These are phyloP conservation scores for Mythimna albipuncta DNA, from an alignment of 2,888 invertebrate species.

Conservation along the genomic window DNA sequence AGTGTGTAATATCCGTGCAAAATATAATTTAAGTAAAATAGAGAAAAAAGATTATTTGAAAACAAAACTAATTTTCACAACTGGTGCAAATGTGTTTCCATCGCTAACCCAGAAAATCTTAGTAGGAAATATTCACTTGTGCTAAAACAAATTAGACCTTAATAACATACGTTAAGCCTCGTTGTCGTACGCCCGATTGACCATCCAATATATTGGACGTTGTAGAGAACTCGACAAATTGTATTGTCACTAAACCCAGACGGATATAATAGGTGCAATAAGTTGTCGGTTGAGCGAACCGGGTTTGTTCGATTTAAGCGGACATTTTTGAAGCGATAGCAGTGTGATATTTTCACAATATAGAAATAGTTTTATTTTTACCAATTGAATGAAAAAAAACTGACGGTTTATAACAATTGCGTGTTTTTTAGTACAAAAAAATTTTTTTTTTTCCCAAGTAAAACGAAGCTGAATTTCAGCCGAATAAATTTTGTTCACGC, in stretches of 20 bases:
- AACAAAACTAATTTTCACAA: not conserved
- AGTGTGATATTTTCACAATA: too few species aligned
- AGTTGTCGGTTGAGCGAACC: not conserved
- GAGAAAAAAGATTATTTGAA: not conserved
- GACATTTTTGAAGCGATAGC: not conserved
- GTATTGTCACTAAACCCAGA: not conserved
- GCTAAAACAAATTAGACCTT: not conserved
- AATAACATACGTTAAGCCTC: not conserved
- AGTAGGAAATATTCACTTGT: not conserved
- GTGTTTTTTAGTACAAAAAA: too few species aligned
- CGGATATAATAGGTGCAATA: not conserved
- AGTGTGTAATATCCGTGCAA: not conserved
- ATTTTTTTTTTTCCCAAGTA: too few species aligned
- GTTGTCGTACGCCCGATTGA: not conserved
- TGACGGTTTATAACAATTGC: too few species aligned
- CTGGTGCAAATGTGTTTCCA: too few species aligned
- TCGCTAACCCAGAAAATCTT: not conserved
- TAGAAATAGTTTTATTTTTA: too few species aligned
- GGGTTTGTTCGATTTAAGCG: not conserved
- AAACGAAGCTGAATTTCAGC: too few species aligned
- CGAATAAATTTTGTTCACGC: too few species aligned
- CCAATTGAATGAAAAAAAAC: too few species aligned
- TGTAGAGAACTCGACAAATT: not conserved
- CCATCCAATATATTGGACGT: not conserved
- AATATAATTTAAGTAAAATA: not conserved